These are phyloP conservation scores for Triops longicaudatus DNA, from an alignment of 1,140 invertebrate species.

Conservation along the genomic window DNA sequence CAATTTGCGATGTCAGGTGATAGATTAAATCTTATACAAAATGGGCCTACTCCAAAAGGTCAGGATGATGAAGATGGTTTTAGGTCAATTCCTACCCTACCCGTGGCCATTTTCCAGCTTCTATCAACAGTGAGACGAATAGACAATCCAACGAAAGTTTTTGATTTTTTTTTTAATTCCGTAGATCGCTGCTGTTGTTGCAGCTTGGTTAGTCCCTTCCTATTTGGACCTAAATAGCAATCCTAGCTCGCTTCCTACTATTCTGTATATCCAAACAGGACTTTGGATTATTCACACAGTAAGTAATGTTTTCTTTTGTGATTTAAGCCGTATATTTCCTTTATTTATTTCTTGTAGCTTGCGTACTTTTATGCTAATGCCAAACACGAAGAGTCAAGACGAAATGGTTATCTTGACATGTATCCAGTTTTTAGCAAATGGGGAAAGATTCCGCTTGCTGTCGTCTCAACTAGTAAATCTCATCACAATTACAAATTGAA, in stretches of 20 bases:
- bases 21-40: neutral
- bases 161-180: neutral
- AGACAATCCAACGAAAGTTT: neutral
- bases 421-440: neutral
- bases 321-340: neutral
- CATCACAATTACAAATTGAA: neutral
- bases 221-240: neutral
- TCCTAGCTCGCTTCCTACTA: neutral
- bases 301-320: neutral
- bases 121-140: neutral
- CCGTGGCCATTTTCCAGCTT: neutral
- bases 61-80: neutral
- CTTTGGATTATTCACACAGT: neutral
- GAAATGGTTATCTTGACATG: neutral
- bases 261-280: neutral
- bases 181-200: neutral
- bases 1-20: neutral
- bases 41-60: neutral
- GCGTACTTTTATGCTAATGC: neutral
- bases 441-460: neutral
- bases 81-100: neutral
- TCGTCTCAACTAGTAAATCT: neutral
- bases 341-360: neutral
- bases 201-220: neutral
- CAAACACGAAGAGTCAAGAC: neutral